phyloP scores from a whole-genome alignment of 2,113 vertebrate genomes.

The Motacilla tschutschensis region DNA sequence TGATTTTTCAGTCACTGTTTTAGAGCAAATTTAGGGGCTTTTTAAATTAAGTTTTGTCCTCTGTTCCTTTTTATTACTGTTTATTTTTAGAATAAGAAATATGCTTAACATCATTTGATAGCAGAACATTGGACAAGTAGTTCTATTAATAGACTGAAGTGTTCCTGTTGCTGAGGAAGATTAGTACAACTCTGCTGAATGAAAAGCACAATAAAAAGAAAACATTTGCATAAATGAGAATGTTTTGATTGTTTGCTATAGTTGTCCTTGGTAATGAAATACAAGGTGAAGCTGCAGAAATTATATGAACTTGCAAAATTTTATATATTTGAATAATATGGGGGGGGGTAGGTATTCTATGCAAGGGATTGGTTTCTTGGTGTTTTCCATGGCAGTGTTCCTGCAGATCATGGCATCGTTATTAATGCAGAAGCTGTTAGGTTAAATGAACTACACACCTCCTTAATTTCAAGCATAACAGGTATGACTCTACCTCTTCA shows the following conservation, averaged over 20 bases:
- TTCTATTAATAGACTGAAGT: conserved; percentile 12
- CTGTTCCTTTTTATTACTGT: background rate
- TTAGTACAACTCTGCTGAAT: conserved; percentile 16
- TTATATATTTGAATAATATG: background rate
- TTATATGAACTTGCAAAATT: background rate
- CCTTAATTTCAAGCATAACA: background rate
- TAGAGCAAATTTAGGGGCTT: background rate
- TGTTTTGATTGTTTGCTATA: background rate
- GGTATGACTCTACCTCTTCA: background rate
- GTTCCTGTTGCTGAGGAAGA: conserved; percentile 30
- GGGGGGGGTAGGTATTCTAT: background rate
- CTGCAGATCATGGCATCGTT: background rate
- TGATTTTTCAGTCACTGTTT: background rate
- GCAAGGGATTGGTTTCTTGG: background rate
- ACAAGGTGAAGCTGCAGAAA: conserved; percentile 20
- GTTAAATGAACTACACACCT: background rate
- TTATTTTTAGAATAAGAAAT: conserved; percentile 5
- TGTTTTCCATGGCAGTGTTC: background rate
- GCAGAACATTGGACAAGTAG: background rate
- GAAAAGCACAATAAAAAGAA: conserved; percentile 9
- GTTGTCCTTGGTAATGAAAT: background rate
- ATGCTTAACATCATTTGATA: background rate
- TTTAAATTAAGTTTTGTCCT: background rate
- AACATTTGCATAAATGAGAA: conserved; percentile 5
- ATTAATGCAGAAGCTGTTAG: background rate